Percentiles rank a stretch among this genome's conserved stretches.
Conservation (phyloP, 2,797 vertebrate genomes). For the Emys orbicularis region DNA sequence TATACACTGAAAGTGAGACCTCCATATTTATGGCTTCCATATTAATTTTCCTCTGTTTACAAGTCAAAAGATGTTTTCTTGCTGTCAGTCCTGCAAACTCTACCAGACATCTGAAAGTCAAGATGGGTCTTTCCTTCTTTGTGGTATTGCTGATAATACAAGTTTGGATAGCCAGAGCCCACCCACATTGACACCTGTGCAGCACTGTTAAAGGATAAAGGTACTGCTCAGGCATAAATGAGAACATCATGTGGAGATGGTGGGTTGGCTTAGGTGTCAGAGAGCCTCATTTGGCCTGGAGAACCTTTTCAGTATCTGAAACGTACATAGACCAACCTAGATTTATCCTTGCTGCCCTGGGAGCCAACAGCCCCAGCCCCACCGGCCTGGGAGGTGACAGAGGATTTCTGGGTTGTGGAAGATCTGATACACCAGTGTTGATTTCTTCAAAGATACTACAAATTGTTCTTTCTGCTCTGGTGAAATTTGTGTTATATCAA, state of each 20-base stretch:
- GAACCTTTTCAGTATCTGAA: neutral
- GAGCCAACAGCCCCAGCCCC: too few relatives aligned
- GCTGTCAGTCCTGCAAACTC: neutral
- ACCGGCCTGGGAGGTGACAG: neutral
- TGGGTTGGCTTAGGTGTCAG: neutral
- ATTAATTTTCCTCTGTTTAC: neutral
- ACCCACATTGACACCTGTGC: neutral
- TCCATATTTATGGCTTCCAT: neutral
- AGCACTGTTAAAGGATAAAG: neutral
- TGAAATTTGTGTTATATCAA: neutral
- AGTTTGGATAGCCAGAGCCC: neutral
- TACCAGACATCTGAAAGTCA: neutral
- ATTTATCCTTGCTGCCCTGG: too few relatives aligned
- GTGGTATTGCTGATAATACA: neutral
- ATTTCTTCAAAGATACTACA: neutral
- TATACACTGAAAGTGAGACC: neutral
- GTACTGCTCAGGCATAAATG: neutral
- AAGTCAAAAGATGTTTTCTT: neutral
- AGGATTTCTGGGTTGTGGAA: neutral
- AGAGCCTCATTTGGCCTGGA: slow-evolving; percentile 5
- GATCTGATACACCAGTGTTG: neutral
- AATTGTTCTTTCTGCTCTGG: neutral
- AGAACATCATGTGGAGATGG: too few relatives aligned
- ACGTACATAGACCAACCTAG: too few relatives aligned
- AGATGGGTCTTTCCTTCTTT: neutral